These are phyloP conservation scores for Percopsis omiscomaycus DNA, from an alignment of 2,797 vertebrate species.

Conservation along the genomic window DNA sequence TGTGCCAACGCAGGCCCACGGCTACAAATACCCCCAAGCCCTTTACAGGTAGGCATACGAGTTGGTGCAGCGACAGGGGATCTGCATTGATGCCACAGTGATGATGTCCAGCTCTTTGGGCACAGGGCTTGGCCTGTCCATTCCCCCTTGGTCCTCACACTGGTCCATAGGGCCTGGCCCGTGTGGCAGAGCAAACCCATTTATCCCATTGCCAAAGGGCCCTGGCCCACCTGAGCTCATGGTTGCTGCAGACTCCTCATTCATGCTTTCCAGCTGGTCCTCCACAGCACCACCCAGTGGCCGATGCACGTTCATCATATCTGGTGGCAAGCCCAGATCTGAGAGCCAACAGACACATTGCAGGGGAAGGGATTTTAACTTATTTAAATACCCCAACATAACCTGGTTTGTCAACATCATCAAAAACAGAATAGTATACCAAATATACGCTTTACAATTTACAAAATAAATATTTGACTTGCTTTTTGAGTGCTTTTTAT, in stretches of 20 bases:
- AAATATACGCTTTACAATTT: no score
- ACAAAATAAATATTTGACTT: no score
- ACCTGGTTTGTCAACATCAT: background rate
- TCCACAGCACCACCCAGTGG: conserved; percentile 74
- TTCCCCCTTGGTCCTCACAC: conserved; percentile 78
- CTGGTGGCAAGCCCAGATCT: conserved; percentile 68
- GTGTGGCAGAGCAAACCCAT: conserved; percentile 76
- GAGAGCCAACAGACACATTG: background rate
- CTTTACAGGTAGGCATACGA: conserved; percentile 91
- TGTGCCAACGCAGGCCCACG: conserved; percentile 24
- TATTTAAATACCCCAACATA: background rate
- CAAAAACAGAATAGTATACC: background rate
- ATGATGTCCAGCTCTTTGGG: conserved; percentile 93
- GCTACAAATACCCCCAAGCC: conserved; percentile 18
- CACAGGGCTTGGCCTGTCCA: conserved; percentile 78
- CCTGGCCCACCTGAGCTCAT: conserved; percentile 94
- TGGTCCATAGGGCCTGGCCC: conserved; percentile 69
- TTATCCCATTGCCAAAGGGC: conserved; percentile 88
- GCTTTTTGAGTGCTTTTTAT: no score
- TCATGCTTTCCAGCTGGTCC: conserved; percentile 86
- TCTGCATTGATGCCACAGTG: conserved; percentile 96
- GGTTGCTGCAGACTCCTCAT: conserved; percentile 82
- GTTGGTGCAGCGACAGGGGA: conserved; percentile 95
- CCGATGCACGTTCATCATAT: conserved; percentile 70
- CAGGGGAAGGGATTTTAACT: background rate